These are phyloP conservation scores for Theretra japonica DNA, from an alignment of 2,888 invertebrate species.

Conservation along the genomic window DNA sequence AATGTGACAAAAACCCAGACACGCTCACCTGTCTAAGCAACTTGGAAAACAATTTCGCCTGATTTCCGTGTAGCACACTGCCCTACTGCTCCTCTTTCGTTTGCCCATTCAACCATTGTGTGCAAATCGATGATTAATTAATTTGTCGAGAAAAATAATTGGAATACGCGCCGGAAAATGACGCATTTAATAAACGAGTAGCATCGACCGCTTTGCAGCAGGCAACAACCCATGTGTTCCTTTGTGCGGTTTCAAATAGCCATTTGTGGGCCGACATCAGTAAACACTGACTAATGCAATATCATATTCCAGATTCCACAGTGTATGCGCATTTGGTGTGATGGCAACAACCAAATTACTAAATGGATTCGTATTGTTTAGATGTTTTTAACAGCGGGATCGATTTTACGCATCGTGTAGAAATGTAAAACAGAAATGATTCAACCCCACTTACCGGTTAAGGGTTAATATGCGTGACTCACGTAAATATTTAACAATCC, in stretches of 20 bases:
- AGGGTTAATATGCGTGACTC: background rate
- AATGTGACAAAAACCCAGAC: background rate
- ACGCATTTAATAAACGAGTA: slow-evolving; percentile 62
- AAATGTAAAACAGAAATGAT: no score
- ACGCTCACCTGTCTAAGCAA: slow-evolving; percentile 1
- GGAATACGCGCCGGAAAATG: slow-evolving; percentile 66
- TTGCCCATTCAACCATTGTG: slow-evolving; percentile 38
- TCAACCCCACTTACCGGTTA: background rate
- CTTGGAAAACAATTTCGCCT: background rate
- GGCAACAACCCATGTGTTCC: slow-evolving; percentile 62
- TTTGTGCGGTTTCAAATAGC: slow-evolving; percentile 72
- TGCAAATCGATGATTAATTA: slow-evolving; percentile 53
- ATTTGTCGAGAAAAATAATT: slow-evolving; percentile 51
- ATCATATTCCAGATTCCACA: slow-evolving; percentile 62
- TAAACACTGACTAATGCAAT: slow-evolving; percentile 70
- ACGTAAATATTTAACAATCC: slow-evolving; percentile 1
- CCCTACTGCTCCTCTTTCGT: slow-evolving; percentile 21
- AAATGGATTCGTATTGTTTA: background rate
- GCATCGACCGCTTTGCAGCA: slow-evolving; percentile 68
- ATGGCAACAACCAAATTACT: background rate
- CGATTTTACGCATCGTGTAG: background rate
- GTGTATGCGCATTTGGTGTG: background rate
- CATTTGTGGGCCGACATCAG: slow-evolving; percentile 68
- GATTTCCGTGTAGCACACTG: background rate
- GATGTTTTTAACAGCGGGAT: background rate